phyloP scores from a whole-genome alignment of 2,888 invertebrate species.

The Xylophagus ater region DNA sequence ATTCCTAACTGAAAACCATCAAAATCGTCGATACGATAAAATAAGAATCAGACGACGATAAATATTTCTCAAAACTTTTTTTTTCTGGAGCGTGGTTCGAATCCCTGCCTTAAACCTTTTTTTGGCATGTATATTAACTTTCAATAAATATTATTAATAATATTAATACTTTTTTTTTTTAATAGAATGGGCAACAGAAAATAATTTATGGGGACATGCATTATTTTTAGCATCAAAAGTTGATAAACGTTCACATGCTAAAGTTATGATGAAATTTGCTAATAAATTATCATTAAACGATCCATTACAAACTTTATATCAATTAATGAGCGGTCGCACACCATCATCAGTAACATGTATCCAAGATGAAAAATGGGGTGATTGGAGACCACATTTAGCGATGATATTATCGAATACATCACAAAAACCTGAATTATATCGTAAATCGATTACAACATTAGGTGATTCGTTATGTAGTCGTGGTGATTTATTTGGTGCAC shows the following conservation, averaged over 20 bases:
- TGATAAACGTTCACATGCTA: slow-evolving; percentile 73
- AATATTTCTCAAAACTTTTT: too few relatives aligned
- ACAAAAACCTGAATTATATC: slow-evolving; percentile 62
- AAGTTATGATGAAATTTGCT: slow-evolving; percentile 80
- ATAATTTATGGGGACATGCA: slow-evolving; percentile 89
- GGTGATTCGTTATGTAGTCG: slow-evolving; percentile 59
- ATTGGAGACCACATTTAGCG: slow-evolving; percentile 95
- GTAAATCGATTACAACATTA: slow-evolving; percentile 62
- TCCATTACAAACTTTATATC: slow-evolving; percentile 89
- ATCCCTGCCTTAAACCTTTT: too few relatives aligned
- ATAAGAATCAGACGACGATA: too few relatives aligned
- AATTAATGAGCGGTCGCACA: slow-evolving; percentile 72
- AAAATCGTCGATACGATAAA: too few relatives aligned
- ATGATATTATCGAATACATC: slow-evolving; percentile 85
- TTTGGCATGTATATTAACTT: too few relatives aligned
- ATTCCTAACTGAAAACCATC: too few relatives aligned
- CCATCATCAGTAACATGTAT: slow-evolving; percentile 60
- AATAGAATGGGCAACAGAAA: slow-evolving; percentile 79
- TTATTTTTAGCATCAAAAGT: slow-evolving; percentile 78
- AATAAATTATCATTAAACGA: slow-evolving; percentile 71
- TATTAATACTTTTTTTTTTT: background rate
- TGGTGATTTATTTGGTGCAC: slow-evolving; percentile 81
- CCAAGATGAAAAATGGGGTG: slow-evolving; percentile 66
- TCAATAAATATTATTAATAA: too few relatives aligned
- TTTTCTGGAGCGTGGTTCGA: too few relatives aligned